Conservation (phyloP, 53 echinoderm and acorn worm genomes). For the Temnopleurus reevesii region DNA sequence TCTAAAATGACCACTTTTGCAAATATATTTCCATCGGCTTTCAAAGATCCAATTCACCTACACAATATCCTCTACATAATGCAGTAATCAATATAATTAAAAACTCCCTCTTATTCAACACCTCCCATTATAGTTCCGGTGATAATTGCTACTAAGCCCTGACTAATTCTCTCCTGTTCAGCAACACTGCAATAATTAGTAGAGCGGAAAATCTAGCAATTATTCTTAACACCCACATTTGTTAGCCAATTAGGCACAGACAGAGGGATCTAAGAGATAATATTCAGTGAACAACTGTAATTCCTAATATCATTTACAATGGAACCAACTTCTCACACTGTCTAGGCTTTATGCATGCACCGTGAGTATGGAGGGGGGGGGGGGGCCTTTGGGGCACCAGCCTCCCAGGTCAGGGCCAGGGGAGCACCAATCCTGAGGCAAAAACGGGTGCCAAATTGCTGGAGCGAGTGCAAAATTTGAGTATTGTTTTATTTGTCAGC, state of each 20-base stretch:
- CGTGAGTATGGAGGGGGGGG: too few species aligned
- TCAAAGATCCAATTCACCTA: too few species aligned
- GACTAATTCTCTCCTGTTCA: background rate
- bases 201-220: background rate
- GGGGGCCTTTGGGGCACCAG: too few species aligned
- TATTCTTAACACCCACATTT: background rate
- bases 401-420: too few species aligned
- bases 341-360: too few species aligned
- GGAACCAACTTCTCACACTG: background rate
- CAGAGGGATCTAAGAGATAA: background rate
- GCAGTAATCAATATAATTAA: background rate
- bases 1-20: too few species aligned
- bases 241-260: background rate
- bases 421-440: too few species aligned
- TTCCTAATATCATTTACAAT: slow-evolving; percentile 8
- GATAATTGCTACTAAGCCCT: background rate
- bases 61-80: too few species aligned
- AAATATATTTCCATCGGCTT: too few species aligned
- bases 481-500: too few species aligned
- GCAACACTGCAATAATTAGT: background rate
- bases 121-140: background rate
- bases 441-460: too few species aligned
- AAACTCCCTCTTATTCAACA: background rate
- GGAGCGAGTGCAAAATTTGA: too few species aligned
- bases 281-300: background rate